Conservation (phyloP, 1,140 invertebrate species). For the Metaphire vulgaris region DNA sequence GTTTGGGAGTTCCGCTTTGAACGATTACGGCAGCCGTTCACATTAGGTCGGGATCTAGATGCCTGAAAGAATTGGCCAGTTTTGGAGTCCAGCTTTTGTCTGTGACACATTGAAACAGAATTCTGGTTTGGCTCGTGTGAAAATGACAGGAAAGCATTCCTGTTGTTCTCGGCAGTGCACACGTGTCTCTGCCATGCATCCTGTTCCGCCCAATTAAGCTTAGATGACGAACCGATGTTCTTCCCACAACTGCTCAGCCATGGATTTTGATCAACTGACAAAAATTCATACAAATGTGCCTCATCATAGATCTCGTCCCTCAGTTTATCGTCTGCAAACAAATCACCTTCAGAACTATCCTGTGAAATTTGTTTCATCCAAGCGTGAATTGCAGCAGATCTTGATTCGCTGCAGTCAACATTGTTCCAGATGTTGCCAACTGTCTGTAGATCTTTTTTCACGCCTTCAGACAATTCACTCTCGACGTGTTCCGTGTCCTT, state of each 20-base stretch:
- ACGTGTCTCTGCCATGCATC: too few relatives aligned
- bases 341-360: not conserved
- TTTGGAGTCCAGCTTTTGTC: too few relatives aligned
- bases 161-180: too few relatives aligned
- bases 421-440: not conserved
- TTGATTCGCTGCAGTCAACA: not conserved
- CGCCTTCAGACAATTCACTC: not conserved
- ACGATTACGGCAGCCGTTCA: too few relatives aligned
- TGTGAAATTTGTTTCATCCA: not conserved
- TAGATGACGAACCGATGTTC: not conserved
- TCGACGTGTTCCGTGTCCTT: not conserved
- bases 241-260: not conserved
- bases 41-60: too few relatives aligned
- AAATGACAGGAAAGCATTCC: too few relatives aligned
- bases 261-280: not conserved
- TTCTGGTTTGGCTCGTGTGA: too few relatives aligned
- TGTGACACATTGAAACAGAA: too few relatives aligned
- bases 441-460: not conserved
- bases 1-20: too few relatives aligned
- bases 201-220: too few relatives aligned
- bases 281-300: not conserved
- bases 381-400: not conserved
- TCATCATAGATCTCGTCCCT: not conserved
- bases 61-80: too few relatives aligned
- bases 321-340: not conserved